Base-by-base conservation (phyloP, 2,888 invertebrate genomes). In the Trissonchulus sp. region DNA sequence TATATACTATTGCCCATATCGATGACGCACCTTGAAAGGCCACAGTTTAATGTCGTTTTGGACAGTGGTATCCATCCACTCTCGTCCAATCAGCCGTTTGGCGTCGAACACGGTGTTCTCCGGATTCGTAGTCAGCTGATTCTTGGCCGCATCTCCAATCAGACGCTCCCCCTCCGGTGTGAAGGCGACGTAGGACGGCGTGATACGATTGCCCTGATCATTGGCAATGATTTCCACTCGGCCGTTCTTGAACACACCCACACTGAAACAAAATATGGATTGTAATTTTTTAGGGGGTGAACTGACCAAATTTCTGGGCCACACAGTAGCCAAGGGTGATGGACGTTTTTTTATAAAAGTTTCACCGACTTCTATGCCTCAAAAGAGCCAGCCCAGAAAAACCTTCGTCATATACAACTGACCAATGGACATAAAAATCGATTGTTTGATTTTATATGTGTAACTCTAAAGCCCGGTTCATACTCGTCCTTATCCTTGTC, bases 81-180 rank as follows among this genome's bases (percentile, higher is more conserved):
- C 94, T 79, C 98, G 90, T 78, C 99, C 99, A 84, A 99, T 97
- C 77, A 99, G 89, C 85, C 99, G 93, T 86, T 99, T 99, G 78
- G 94, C 96, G 85, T 99, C 98, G 85, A 99, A 99, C 2, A 99
- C 92, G 0, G 99, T 99, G 87, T 99, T 99, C 84, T 97, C 96
- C 0, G 98, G 98, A 88, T 99, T 99, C 77, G 94, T 93, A 68
- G 98, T 98, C 83, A 99, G 89, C 88, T 99, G 99, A 88, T 98
- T 99, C 87, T 99, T 99, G 79, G 99, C 98, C 35, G 98, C 96
- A 86, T 99, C 98, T 82, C 99, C 97, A 35, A 76, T 76, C 71
- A 98, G 89, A 85, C 97, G 91, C 86, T 97, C 96, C 31, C 94
- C 94, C 80, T 97, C 96, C 63, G 90, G 90, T 0, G 96, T 97